These are phyloP conservation scores for Stramonita haemastoma DNA, from an alignment of 2,888 invertebrate genomes.

Conservation along the genomic window DNA sequence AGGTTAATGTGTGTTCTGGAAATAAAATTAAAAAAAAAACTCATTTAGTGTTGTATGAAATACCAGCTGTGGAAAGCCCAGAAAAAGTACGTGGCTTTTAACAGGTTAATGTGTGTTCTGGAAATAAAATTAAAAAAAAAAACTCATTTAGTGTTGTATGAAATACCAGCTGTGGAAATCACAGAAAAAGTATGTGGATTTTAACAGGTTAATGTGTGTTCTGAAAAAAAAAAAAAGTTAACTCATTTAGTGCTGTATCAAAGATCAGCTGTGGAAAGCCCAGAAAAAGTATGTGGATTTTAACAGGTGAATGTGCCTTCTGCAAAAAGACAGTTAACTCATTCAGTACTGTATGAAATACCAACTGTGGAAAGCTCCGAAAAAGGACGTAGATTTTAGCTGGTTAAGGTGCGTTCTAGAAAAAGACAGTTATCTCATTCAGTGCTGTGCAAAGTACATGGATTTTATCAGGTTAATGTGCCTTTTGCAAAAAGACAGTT, in stretches of 20 bases:
- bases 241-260: too few relatives aligned
- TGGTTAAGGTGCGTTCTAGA: slow-evolving; percentile 60
- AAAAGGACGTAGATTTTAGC: slow-evolving; percentile 73
- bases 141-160: too few relatives aligned
- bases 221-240: too few relatives aligned
- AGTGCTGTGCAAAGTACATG: not conserved
- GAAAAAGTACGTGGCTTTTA: not conserved
- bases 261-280: too few relatives aligned
- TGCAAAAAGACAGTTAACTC: not conserved
- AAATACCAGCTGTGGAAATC: slow-evolving; percentile 75
- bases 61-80: too few relatives aligned
- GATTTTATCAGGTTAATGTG: not conserved
- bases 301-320: not conserved
- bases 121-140: too few relatives aligned
- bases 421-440: too few relatives aligned
- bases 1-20: not conserved
- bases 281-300: not conserved
- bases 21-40: too few relatives aligned
- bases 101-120: not conserved
- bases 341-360: slow-evolving; percentile 76
- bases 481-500: not conserved
- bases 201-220: slow-evolving; percentile 65
- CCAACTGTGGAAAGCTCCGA: slow-evolving; percentile 74
- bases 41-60: too few relatives aligned
- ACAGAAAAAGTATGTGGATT: slow-evolving; percentile 74